Conservation (phyloP, 2,888 invertebrate genomes). For the Nomada goodeniana region DNA sequence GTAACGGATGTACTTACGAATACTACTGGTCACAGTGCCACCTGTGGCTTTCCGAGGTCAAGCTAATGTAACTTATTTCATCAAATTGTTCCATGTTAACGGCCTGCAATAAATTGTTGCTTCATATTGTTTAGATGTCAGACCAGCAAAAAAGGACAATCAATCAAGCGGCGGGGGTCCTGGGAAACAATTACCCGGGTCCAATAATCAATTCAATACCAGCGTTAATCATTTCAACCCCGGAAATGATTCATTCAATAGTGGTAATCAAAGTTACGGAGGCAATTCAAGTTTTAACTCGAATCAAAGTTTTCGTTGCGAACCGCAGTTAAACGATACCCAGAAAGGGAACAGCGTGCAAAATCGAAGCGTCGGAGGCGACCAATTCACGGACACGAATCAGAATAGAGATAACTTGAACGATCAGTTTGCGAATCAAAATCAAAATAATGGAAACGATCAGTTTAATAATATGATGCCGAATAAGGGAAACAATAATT, state of each 20-base stretch:
- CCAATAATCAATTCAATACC: conserved; percentile 69
- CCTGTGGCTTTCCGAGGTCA: too few relatives aligned
- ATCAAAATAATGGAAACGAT: conserved; percentile 66
- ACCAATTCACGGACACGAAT: conserved; percentile 63
- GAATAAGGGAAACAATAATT: conserved; percentile 68
- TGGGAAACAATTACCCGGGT: conserved; percentile 77
- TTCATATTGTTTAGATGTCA: conserved; percentile 76
- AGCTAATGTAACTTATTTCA: background rate
- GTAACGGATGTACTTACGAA: too few relatives aligned
- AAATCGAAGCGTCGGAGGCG: conserved; percentile 45
- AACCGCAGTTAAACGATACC: conserved; percentile 46
- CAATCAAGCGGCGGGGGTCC: conserved; percentile 58
- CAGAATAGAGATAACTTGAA: conserved; percentile 55
- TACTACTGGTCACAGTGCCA: too few relatives aligned
- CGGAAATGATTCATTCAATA: conserved; percentile 73
- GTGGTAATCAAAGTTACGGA: conserved; percentile 74
- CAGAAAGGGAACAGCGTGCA: conserved; percentile 45
- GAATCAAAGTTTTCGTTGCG: conserved; percentile 65
- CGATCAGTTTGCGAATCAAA: conserved; percentile 70
- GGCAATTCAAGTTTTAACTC: conserved; percentile 71
- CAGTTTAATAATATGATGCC: conserved; percentile 66
- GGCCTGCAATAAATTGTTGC: background rate
- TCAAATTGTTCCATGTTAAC: conserved; percentile 1
- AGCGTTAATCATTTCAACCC: conserved; percentile 72
- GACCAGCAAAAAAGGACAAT: conserved; percentile 81